Percentiles rank a stretch among this genome's conserved stretches.
Conservation (phyloP, 1,140 invertebrate genomes). For the Drosophila dunni region DNA sequence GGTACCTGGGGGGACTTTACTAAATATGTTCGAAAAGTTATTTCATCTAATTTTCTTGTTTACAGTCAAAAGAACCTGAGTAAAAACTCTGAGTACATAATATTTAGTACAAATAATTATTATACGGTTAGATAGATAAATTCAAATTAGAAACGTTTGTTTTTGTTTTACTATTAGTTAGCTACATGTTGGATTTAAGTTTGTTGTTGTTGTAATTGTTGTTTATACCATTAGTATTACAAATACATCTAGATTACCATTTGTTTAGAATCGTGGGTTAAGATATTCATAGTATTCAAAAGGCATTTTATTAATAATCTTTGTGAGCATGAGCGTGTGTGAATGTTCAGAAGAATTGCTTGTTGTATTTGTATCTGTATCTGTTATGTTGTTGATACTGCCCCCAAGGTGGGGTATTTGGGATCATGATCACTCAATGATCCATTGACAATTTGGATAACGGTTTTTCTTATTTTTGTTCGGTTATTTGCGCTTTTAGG, state of each 20-base stretch:
- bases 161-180: constrained; percentile 75
- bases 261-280: constrained; percentile 73
- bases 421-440: constrained; percentile 24
- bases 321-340: constrained; percentile 85
- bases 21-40: constrained; percentile 40
- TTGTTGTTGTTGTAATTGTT: constrained; percentile 50
- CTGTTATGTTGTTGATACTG: constrained; percentile 59
- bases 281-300: constrained; percentile 72
- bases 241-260: constrained; percentile 64
- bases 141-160: constrained; percentile 72
- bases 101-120: constrained; percentile 68
- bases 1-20: constrained; percentile 39
- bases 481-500: constrained; percentile 43
- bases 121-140: constrained; percentile 68
- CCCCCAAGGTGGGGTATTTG: constrained; percentile 19
- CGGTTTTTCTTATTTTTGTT: constrained; percentile 52
- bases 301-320: constrained; percentile 78
- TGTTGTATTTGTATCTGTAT: constrained; percentile 66
- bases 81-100: constrained; percentile 34
- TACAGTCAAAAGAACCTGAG: constrained; percentile 48
- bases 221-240: constrained; percentile 73
- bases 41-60: constrained; percentile 52
- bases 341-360: constrained; percentile 82
- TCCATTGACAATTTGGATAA: constrained; percentile 54
- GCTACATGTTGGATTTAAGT: constrained; percentile 70